phyloP scores from a whole-genome alignment of 2,888 invertebrate species.

The Prosopocoilus inquinatus region DNA sequence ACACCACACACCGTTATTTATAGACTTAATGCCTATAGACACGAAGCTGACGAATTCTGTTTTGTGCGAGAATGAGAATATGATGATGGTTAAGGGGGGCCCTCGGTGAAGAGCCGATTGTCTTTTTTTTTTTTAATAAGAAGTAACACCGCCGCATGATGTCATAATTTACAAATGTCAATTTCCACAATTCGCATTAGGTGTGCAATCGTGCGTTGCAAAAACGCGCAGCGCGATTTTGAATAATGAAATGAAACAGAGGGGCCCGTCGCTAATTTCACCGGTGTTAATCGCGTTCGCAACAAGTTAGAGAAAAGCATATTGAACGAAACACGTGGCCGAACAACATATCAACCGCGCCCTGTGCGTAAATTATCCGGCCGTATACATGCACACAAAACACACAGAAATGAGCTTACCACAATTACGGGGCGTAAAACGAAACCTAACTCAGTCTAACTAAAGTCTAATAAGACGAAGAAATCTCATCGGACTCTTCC shows the following conservation, averaged over 20 bases:
- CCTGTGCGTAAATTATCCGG: slow-evolving; percentile 15
- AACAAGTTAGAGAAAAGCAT: slow-evolving; percentile 1
- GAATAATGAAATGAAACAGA: no score
- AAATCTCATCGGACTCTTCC: slow-evolving; percentile 12
- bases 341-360: slow-evolving; percentile 25
- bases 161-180: slow-evolving; percentile 18
- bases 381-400: no score
- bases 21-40: not conserved
- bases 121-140: no score
- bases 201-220: not conserved
- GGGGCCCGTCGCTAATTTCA: no score
- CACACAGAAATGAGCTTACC: slow-evolving; percentile 25
- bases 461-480: slow-evolving; percentile 7
- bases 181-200: slow-evolving; percentile 13
- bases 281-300: no score
- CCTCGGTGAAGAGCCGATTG: no score
- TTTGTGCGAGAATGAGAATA: no score
- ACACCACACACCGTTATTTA: not conserved
- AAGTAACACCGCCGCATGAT: not conserved
- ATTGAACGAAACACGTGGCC: slow-evolving; percentile 28
- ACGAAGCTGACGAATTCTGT: no score
- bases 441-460: slow-evolving; percentile 5
- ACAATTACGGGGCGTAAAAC: slow-evolving; percentile 23
- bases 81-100: no score
- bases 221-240: no score